Conservation (phyloP, 2,888 invertebrate species). For the Parthenolecanium corni region DNA sequence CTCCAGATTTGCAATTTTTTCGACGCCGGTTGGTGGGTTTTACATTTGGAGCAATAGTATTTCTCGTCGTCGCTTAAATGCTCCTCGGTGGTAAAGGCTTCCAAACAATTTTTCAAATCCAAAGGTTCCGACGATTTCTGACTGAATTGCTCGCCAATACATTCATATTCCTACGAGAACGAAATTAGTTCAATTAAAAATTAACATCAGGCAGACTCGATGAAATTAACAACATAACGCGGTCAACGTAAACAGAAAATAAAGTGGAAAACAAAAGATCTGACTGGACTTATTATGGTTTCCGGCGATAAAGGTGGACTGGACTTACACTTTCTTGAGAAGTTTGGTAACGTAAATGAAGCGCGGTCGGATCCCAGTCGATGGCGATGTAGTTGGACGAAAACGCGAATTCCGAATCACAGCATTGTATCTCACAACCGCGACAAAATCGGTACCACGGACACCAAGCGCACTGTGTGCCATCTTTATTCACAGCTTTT, state of each 20-base stretch:
- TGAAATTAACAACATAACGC: too few relatives aligned
- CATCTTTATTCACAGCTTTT: conserved; percentile 62
- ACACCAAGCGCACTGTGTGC: conserved; percentile 62
- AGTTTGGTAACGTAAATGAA: conserved; percentile 77
- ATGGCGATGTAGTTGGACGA: conserved; percentile 53
- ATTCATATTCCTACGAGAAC: conserved; percentile 64
- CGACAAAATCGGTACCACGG: conserved; percentile 73
- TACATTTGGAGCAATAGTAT: conserved; percentile 76
- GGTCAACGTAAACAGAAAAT: too few relatives aligned
- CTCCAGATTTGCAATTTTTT: conserved; percentile 88
- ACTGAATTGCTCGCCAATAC: conserved; percentile 49
- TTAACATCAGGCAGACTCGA: too few relatives aligned
- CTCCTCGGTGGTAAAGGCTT: conserved; percentile 80
- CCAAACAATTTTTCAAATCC: conserved; percentile 70
- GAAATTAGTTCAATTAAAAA: too few relatives aligned
- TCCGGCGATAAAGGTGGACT: too few relatives aligned
- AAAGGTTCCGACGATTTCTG: conserved; percentile 67
- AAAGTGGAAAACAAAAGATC: too few relatives aligned
- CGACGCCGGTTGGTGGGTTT: conserved; percentile 68
- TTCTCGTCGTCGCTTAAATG: conserved; percentile 62
- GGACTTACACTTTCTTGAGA: conserved; percentile 54
- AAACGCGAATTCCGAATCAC: conserved; percentile 38
- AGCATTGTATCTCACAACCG: conserved; percentile 69
- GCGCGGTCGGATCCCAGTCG: conserved; percentile 90
- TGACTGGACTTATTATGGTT: too few relatives aligned